Percentiles rank a stretch among this genome's conserved stretches.
These are phyloP conservation scores for Nesidiocoris tenuis DNA, from an alignment of 2,888 invertebrate genomes.

Conservation along the genomic window DNA sequence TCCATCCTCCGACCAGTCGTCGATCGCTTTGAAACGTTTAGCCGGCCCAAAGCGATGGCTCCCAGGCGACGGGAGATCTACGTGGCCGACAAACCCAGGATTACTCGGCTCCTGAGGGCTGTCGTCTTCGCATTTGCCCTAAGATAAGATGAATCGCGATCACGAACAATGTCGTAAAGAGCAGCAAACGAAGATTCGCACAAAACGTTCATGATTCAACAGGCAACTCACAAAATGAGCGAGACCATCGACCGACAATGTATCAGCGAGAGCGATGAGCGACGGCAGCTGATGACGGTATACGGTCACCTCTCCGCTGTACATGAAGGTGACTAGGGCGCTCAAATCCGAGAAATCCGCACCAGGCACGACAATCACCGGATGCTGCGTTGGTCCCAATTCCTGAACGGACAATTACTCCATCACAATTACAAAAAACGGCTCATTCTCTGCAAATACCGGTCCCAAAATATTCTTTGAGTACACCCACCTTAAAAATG, in stretches of 20 bases:
- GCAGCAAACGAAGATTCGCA: neutral
- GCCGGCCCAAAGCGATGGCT: neutral
- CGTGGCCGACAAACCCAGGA: neutral
- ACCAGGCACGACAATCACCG: slow-evolving; percentile 70
- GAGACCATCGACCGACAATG: slow-evolving; percentile 77
- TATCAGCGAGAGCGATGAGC: slow-evolving; percentile 73
- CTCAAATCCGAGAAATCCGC: slow-evolving; percentile 70
- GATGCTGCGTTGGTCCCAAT: slow-evolving; percentile 67
- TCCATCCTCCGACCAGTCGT: slow-evolving; percentile 30
- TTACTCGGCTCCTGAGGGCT: slow-evolving; percentile 6
- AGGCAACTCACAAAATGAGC: slow-evolving; percentile 60
- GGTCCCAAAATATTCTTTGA: too few relatives aligned
- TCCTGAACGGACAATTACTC: too few relatives aligned
- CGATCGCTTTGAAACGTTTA: slow-evolving; percentile 29
- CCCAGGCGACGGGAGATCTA: slow-evolving; percentile 15
- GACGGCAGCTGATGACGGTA: slow-evolving; percentile 76
- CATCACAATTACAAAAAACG: too few relatives aligned
- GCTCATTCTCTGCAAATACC: too few relatives aligned
- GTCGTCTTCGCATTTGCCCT: slow-evolving; percentile 38
- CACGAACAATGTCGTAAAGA: too few relatives aligned
- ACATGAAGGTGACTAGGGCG: slow-evolving; percentile 81
- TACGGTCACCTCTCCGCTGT: slow-evolving; percentile 83
- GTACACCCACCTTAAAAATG: slow-evolving; percentile 78
- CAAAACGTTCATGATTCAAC: neutral
- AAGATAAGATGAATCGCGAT: neutral